These are phyloP conservation scores for Galeruca laticollis DNA, from an alignment of 2,888 invertebrate species.

Conservation along the genomic window DNA sequence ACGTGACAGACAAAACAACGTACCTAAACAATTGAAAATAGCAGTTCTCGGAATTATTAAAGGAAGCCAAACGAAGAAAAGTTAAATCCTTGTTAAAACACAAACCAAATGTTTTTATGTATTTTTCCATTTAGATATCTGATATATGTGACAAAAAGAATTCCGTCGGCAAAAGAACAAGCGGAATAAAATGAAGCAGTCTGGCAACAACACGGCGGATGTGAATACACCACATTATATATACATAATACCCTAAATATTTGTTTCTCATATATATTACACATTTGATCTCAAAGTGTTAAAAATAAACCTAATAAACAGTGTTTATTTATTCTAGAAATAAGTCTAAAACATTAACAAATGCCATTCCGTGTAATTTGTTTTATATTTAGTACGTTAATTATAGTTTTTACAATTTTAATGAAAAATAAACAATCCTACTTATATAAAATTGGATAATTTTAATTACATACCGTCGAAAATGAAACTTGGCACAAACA, in stretches of 20 bases:
- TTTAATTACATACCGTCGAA: conserved; percentile 21
- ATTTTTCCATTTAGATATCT: conserved; percentile 32
- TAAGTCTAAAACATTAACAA: conserved; percentile 57
- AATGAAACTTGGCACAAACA: conserved; percentile 21
- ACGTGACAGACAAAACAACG: background rate
- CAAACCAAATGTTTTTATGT: conserved; percentile 34
- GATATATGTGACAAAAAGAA: conserved; percentile 35
- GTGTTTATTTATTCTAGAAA: conserved; percentile 62
- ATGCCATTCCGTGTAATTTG: conserved; percentile 41
- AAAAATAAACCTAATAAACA: conserved; percentile 58
- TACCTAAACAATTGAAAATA: background rate
- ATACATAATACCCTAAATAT: conserved; percentile 60
- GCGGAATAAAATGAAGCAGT: conserved; percentile 39
- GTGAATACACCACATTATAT: conserved; percentile 55
- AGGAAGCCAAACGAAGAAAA: conserved; percentile 10
- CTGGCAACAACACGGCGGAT: conserved; percentile 62
- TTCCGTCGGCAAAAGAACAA: conserved; percentile 22
- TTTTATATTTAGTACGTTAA: conserved; percentile 41
- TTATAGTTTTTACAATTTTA: conserved; percentile 40
- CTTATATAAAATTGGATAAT: conserved; percentile 29
- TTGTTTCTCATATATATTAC: conserved; percentile 58
- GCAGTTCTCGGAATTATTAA: conserved; percentile 10
- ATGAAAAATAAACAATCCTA: conserved; percentile 38
- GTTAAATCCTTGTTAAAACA: conserved; percentile 26
- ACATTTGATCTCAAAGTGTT: conserved; percentile 47